Conservation (phyloP, 2,797 vertebrate species). For the Sciaenops ocellatus region DNA sequence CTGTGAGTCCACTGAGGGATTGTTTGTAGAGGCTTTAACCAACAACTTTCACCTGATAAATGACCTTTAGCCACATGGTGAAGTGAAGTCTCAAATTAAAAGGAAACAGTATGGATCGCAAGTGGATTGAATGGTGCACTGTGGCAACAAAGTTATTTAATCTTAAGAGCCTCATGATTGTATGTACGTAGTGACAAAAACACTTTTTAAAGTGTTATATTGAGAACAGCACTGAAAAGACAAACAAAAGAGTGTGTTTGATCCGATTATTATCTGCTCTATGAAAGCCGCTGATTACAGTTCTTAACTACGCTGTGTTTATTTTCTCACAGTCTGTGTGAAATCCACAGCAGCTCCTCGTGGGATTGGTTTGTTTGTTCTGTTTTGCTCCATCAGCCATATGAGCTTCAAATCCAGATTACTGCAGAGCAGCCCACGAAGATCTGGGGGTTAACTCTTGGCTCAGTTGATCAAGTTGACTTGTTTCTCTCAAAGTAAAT, state of each 20-base stretch:
- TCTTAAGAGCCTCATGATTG: not conserved
- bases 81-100: not conserved
- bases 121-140: not conserved
- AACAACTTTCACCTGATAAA: not conserved
- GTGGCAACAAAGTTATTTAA: not conserved
- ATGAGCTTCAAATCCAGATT: slow-evolving; percentile 56
- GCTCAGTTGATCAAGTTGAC: slow-evolving; percentile 23
- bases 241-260: not conserved
- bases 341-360: not conserved
- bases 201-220: not conserved
- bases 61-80: not conserved
- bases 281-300: not conserved
- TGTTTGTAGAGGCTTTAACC: not conserved
- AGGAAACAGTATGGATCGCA: not conserved
- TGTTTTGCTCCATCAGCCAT: slow-evolving; percentile 32
- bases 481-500: slow-evolving; percentile 4
- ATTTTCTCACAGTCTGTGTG: not conserved
- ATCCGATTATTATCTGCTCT: slow-evolving; percentile 4
- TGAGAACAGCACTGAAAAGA: not conserved
- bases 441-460: slow-evolving; percentile 57
- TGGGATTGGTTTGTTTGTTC: slow-evolving; percentile 32
- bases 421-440: slow-evolving; percentile 26
- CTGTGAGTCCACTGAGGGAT: not conserved
- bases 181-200: not conserved
- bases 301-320: not conserved